These are phyloP conservation scores for Micromussa lordhowensis DNA, from an alignment of 92 coral and sea anemone genomes.

Conservation along the genomic window DNA sequence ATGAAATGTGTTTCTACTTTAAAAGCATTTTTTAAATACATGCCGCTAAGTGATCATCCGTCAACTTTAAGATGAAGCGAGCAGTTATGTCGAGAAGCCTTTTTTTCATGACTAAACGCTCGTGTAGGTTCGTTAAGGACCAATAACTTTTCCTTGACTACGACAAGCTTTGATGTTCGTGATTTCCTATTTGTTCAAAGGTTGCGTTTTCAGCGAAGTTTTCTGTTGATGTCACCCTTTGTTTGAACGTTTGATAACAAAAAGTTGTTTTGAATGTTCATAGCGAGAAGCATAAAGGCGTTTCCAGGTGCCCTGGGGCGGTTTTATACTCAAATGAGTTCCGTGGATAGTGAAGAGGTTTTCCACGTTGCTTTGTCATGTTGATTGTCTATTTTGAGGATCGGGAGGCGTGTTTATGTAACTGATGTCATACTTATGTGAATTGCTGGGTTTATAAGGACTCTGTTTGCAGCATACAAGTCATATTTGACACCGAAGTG, in stretches of 20 bases:
- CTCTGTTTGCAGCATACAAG: neutral
- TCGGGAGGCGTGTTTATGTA: constrained; percentile 6
- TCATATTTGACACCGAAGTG: neutral
- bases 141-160: constrained; percentile 13
- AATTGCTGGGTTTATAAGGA: constrained; percentile 15
- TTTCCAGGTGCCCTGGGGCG: constrained; percentile 10
- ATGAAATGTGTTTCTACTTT: neutral
- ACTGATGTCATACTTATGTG: neutral
- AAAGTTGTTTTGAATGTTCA: neutral
- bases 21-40: neutral
- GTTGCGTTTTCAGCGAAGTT: neutral
- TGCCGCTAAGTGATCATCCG: neutral
- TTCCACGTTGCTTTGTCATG: constrained; percentile 9
- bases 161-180: neutral
- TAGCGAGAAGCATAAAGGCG: neutral
- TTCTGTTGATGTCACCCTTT: constrained; percentile 4
- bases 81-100: neutral
- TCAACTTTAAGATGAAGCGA: neutral
- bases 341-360: neutral
- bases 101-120: neutral
- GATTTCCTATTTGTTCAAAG: neutral
- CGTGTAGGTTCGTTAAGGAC: neutral
- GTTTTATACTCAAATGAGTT: neutral
- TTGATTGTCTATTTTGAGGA: constrained; percentile 28
- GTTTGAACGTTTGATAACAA: neutral